phyloP scores from a whole-genome alignment of 2,888 invertebrate genomes.

The Carpatolechia fugitivella region DNA sequence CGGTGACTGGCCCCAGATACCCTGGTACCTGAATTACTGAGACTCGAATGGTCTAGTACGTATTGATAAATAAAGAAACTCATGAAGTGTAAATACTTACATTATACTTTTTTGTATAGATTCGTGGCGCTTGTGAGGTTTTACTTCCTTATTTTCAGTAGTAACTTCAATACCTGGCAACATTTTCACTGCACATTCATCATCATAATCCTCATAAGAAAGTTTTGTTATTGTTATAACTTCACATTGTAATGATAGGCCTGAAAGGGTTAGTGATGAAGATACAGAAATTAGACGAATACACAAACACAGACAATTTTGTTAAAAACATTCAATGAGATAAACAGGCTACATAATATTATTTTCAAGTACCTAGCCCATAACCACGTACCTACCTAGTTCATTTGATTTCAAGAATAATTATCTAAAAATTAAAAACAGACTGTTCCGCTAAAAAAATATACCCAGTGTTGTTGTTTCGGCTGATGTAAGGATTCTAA shows the following conservation, averaged over 20 bases:
- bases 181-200: slow-evolving; percentile 62
- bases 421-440: too few species aligned
- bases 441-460: too few species aligned
- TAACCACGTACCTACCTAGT: too few species aligned
- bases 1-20: too few species aligned
- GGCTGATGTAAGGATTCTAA: too few species aligned
- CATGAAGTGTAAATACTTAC: too few species aligned
- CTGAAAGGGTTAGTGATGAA: slow-evolving; percentile 35
- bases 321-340: neutral
- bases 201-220: slow-evolving; percentile 46
- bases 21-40: too few species aligned
- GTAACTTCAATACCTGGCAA: slow-evolving; percentile 54
- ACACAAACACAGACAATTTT: neutral
- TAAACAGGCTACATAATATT: neutral
- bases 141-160: slow-evolving; percentile 38
- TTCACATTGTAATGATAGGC: slow-evolving; percentile 39
- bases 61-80: too few species aligned
- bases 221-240: slow-evolving; percentile 41
- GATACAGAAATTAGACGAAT: neutral
- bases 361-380: too few species aligned
- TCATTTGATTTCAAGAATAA: too few species aligned
- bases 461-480: too few species aligned
- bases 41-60: too few species aligned
- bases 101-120: slow-evolving; percentile 65
- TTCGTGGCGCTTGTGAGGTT: slow-evolving; percentile 36